Base-by-base conservation (phyloP, 1,140 invertebrate species). In the Psix sp. region DNA sequence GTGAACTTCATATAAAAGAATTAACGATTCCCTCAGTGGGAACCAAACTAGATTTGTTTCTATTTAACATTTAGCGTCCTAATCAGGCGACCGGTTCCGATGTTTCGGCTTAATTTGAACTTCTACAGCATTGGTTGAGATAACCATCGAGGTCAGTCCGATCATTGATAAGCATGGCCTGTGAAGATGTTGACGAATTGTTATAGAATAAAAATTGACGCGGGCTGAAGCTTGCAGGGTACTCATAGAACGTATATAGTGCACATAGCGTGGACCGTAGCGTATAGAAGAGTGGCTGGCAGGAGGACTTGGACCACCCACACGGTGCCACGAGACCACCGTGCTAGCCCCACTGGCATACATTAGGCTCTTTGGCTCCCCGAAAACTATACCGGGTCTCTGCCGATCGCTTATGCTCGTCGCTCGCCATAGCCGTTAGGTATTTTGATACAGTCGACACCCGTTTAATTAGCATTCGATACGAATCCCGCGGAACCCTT, bases 301-400 rank as follows among this genome's bases (percentile, higher is more conserved):
- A 80, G 78, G 82, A 86, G 82, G 81, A 85, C 81, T 81, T 76
- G 83, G 85, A 87, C 85, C 85, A 87, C 85, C 85, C 85, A 86
- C 85, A 86, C 82, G 78, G 82, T 79, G 77, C 78, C 77, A 82
- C 77, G 84, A 74, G 85, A 87, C 85, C 85, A 87, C 85, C 85
- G 84, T 87, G 85, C 82, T 86, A 86, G 85, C 79, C 83, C 72
- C 81, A 82, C 83, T 86, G 83, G 85, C 85, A 87, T 86, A 87
- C 83, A 87, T 87, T 87, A 87, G 84, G 83, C 79, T 81, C 79
- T 73, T 74, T 78, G 78, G 80, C 80, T 82, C 82, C 65, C 71
- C 66, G 76, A 79, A 72, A 77, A 77, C 66, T 77, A 56, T 74
- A 71, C 74, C 57, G 65, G 46, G 68, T 77, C 62, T 67, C 66